phyloP scores from a whole-genome alignment of 2,113 vertebrate species.

The Elaphurus davidianus region DNA sequence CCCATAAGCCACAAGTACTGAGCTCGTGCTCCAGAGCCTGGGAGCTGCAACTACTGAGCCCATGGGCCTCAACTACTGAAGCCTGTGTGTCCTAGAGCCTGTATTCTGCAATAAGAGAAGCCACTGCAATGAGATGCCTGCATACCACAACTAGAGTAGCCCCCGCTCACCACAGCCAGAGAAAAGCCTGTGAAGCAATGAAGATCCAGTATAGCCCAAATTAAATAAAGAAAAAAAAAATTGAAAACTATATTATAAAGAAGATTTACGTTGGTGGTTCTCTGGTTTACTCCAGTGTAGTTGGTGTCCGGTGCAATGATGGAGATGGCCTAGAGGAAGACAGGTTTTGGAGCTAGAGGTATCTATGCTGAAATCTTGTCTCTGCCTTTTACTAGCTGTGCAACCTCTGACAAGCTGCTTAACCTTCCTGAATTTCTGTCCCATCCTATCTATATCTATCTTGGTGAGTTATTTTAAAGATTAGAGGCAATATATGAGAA shows the following conservation, averaged over 20 bases:
- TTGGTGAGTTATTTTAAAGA: not conserved
- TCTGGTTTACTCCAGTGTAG: not conserved
- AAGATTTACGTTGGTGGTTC: not conserved
- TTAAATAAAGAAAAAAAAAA: no score
- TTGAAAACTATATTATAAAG: not conserved
- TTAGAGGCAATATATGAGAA: not conserved
- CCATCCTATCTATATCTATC: not conserved
- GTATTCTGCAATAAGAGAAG: not conserved
- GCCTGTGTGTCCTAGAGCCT: not conserved
- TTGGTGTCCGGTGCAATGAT: not conserved
- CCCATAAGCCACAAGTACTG: not conserved
- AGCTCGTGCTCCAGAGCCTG: not conserved
- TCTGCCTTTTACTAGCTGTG: not conserved
- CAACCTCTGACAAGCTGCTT: not conserved
- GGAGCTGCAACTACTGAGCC: not conserved
- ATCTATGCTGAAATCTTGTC: not conserved
- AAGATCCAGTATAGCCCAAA: not conserved
- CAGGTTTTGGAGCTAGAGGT: not conserved
- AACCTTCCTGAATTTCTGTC: not conserved
- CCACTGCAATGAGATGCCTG: not conserved
- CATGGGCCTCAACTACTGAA: not conserved
- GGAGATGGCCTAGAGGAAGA: not conserved
- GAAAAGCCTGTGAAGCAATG: not conserved
- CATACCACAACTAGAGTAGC: not conserved
- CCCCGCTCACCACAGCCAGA: not conserved